Base-by-base conservation (phyloP, 2,113 vertebrate species). In the Sterrhoptilus dennistouni region DNA sequence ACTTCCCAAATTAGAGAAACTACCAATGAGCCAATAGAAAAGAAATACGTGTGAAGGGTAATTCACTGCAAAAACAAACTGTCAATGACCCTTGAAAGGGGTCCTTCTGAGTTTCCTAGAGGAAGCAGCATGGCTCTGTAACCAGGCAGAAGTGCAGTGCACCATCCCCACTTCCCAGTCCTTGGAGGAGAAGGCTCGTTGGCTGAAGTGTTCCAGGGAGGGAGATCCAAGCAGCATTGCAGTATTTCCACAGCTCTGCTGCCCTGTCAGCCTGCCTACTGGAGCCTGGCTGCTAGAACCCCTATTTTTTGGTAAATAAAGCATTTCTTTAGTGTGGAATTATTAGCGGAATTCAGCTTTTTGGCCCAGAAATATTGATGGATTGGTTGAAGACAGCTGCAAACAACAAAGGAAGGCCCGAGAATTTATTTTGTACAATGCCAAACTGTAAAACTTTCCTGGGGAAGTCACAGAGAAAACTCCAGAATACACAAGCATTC, bases 61-160 rank as follows among this genome's bases (percentile, higher is more conserved):
- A 92, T 81, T 89, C 64, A 22, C 60, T 81, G 47, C 28, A 61
- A 88, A 92, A 92, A 91, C 70, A 97, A 96, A 83, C 71, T 84
- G n/a, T 38, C 83, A 83, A 23, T 80, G 82, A 92, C 80, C 93
- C 93, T 71, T 87, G 66, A 71, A 92, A 79, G 44, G 59, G 69
- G 47, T 68, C 47, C 47, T n/a, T 33, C 68, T 42, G 71, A n/a
- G 59, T 35, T 66, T 81, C 50, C 89, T 53, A 57, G 20, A 79
- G 44, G 72, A 81, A 82, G 60, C 45, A 57, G 68, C 11, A 24
- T 3, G 28, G 83, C 52, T 71, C 53, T 63, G 45, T 47, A 75
- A 53, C 27, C 5, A 20, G 35, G 59, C 76, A 81, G n/a, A 63
- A 42, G 5, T 21, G 27, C 70, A 52, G 54, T 2, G 35, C 77